These are phyloP conservation scores for Ellobius talpinus DNA, from an alignment of 2,113 vertebrate species.

Conservation along the genomic window DNA sequence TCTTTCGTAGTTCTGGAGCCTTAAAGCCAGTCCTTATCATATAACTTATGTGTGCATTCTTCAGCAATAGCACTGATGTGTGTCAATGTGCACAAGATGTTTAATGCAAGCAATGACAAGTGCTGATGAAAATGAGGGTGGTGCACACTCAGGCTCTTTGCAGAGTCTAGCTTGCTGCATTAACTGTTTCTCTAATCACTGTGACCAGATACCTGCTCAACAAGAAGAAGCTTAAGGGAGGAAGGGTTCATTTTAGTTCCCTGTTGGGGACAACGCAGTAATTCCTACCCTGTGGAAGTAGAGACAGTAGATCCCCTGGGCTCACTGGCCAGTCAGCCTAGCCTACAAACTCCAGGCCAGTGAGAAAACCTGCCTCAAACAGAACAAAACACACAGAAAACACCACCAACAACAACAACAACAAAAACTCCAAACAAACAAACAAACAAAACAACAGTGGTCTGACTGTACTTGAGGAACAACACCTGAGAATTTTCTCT, in stretches of 20 bases:
- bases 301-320: not conserved
- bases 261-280: not conserved
- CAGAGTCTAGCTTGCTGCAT: too few relatives aligned
- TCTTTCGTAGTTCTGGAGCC: not conserved
- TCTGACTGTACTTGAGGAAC: fast-evolving
- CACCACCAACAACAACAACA: not conserved
- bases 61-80: not conserved
- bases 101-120: not conserved
- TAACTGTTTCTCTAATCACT: not conserved
- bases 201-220: not conserved
- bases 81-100: not conserved
- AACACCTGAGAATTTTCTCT: not conserved
- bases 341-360: not conserved
- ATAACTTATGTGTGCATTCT: not conserved
- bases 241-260: not conserved
- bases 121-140: not conserved
- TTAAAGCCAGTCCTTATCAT: not conserved
- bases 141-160: not conserved
- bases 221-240: not conserved
- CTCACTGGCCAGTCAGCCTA: not conserved
- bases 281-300: too few relatives aligned
- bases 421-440: not conserved
- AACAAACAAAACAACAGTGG: not conserved
- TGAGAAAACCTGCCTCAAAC: not conserved
- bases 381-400: not conserved